These are phyloP conservation scores for Panzeria rudis DNA, from an alignment of 2,888 invertebrate species.

Conservation along the genomic window DNA sequence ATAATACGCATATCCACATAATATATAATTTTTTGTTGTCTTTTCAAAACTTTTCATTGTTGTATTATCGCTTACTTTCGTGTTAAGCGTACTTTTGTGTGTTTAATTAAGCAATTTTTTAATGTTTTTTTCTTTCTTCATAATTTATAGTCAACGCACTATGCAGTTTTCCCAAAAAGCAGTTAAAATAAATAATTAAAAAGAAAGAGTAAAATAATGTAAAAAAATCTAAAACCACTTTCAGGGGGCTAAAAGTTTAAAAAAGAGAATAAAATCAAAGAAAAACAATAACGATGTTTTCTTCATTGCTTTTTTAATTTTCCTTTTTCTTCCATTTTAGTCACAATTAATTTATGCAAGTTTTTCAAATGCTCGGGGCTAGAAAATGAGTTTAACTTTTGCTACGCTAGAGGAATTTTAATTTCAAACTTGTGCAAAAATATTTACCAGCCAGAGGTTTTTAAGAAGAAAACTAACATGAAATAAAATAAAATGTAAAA, in stretches of 20 bases:
- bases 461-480: not conserved
- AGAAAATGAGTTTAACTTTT: constrained; percentile 73
- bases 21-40: too few species aligned
- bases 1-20: too few species aligned
- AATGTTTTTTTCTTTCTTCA: constrained; percentile 27
- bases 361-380: constrained; percentile 68
- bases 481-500: constrained; percentile 22
- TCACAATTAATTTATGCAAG: constrained; percentile 74
- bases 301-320: constrained; percentile 11
- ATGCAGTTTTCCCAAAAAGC: constrained; percentile 28
- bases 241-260: constrained; percentile 24
- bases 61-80: too few species aligned
- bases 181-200: constrained; percentile 21
- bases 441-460: constrained; percentile 69
- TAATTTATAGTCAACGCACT: constrained; percentile 70
- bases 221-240: constrained; percentile 17
- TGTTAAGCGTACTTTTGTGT: constrained; percentile 42
- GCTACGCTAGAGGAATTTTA: constrained; percentile 74
- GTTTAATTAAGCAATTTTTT: constrained; percentile 21
- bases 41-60: too few species aligned
- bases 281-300: constrained; percentile 53
- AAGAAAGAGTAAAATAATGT: constrained; percentile 25
- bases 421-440: constrained; percentile 72
- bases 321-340: constrained; percentile 39
- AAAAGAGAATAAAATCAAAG: constrained; percentile 46